A percentile compares a stretch with the other conserved stretches of the same genome.
Evolutionary conservation across 2,113 vertebrate genomes (phyloP).

Genomic region (Steatornis caripensis): DNA sequence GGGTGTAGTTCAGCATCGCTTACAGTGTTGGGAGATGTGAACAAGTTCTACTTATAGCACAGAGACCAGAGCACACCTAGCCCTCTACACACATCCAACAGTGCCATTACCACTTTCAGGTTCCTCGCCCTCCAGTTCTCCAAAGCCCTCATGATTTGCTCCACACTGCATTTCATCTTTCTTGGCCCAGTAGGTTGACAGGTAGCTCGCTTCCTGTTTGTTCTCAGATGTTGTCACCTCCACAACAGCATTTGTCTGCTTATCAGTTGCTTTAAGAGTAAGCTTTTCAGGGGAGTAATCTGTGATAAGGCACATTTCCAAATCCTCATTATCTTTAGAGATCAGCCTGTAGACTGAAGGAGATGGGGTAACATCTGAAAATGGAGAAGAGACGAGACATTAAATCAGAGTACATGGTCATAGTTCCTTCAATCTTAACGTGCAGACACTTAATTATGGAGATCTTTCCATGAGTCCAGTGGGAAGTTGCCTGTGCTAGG

Average conservation of each 20-base stretch:
- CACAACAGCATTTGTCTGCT: neutral
- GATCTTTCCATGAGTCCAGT: neutral
- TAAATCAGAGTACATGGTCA: neutral
- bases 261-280: accelerated
- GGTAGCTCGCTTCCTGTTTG: neutral
- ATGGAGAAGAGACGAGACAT: neutral
- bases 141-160: neutral
- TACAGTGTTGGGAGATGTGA: neutral
- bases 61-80: neutral
- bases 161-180: neutral
- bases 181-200: conserved; percentile 30
- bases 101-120: conserved; percentile 30
- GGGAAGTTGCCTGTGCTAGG: neutral
- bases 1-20: neutral
- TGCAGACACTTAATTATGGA: neutral
- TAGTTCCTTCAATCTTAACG: neutral
- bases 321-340: neutral
- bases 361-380: conserved; percentile 1
- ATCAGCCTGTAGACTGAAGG: conserved; percentile 50
- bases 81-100: neutral
- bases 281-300: conserved; percentile 4
- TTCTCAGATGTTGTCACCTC: neutral
- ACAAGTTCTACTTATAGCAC: neutral
- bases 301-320: conserved; percentile 61
- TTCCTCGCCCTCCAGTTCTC: neutral